Percentiles rank a stretch among this genome's conserved stretches.
phyloP scores from a whole-genome alignment of 2,797 vertebrate genomes.

The Macroramphosus scolopax region DNA sequence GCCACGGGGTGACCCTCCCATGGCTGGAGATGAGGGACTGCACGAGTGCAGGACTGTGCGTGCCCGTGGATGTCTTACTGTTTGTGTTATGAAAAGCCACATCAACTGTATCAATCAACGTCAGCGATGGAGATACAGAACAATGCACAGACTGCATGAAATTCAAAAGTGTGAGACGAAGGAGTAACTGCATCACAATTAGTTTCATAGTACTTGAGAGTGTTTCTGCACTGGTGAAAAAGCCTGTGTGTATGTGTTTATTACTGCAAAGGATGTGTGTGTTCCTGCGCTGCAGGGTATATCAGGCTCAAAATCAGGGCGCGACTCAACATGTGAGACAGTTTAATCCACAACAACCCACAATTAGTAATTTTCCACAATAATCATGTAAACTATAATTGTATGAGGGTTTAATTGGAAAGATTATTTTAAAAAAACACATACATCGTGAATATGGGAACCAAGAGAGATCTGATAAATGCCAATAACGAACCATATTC shows the following conservation, averaged over 20 bases:
- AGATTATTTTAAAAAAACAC: slow-evolving; percentile 37
- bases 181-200: neutral
- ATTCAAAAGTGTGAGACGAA: neutral
- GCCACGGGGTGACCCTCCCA: slow-evolving; percentile 65
- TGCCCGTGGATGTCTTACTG: slow-evolving; percentile 28
- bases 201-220: slow-evolving; percentile 3
- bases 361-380: slow-evolving; percentile 63
- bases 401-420: slow-evolving; percentile 52
- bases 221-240: slow-evolving; percentile 7
- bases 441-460: slow-evolving; percentile 30
- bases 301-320: slow-evolving; percentile 39
- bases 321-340: slow-evolving; percentile 43
- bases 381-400: slow-evolving; percentile 63
- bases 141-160: neutral
- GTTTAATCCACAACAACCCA: slow-evolving; percentile 56
- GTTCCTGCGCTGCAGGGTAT: slow-evolving; percentile 44
- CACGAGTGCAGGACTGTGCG: slow-evolving; percentile 43
- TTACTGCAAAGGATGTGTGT: slow-evolving; percentile 32
- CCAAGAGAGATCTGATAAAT: slow-evolving; percentile 33
- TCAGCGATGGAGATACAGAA: slow-evolving; percentile 24
- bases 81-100: slow-evolving; percentile 63
- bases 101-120: slow-evolving; percentile 60
- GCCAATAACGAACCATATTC: slow-evolving; percentile 23
- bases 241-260: slow-evolving; percentile 10
- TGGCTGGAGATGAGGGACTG: slow-evolving; percentile 65